Evolutionary conservation across 2,113 vertebrate genomes (phyloP).

Genomic region (Sitta europaea): DNA sequence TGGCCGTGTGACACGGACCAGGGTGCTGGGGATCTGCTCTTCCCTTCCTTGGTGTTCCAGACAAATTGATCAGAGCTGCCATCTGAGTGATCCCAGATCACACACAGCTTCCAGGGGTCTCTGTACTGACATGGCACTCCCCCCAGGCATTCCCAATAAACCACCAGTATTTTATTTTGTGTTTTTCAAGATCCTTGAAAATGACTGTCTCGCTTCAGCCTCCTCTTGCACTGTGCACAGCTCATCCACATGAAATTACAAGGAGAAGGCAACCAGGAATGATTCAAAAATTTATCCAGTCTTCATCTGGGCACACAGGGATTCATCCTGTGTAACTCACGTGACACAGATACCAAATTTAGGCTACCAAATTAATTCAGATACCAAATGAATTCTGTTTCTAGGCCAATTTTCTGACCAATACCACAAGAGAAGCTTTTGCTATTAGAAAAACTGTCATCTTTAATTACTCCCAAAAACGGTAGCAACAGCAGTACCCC

Average conservation of each 20-base stretch:
- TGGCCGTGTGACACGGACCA: not conserved
- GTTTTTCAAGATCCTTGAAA: not conserved
- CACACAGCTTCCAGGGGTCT: not conserved
- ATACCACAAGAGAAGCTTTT: accelerated
- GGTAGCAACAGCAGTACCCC: not conserved
- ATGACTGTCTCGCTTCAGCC: not conserved
- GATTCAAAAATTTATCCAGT: not conserved
- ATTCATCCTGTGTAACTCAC: not conserved
- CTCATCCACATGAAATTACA: not conserved
- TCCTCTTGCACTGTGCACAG: not conserved
- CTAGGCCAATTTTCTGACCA: not conserved
- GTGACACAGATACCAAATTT: not conserved
- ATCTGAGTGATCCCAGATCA: not conserved
- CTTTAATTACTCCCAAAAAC: not conserved
- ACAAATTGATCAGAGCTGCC: not conserved
- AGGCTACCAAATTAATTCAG: too few species aligned
- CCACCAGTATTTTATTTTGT: not conserved
- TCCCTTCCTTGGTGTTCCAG: not conserved
- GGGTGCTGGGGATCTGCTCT: not conserved
- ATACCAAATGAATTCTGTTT: not conserved
- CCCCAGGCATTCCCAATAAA: not conserved
- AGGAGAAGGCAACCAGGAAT: not conserved
- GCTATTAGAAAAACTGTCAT: not conserved
- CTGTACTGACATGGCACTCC: not conserved
- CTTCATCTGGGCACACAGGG: not conserved